A percentile compares a stretch with the other conserved stretches of the same genome.
These are phyloP conservation scores for Rhorus exstirpatorius DNA, from an alignment of 2,888 invertebrate species.

Conservation along the genomic window DNA sequence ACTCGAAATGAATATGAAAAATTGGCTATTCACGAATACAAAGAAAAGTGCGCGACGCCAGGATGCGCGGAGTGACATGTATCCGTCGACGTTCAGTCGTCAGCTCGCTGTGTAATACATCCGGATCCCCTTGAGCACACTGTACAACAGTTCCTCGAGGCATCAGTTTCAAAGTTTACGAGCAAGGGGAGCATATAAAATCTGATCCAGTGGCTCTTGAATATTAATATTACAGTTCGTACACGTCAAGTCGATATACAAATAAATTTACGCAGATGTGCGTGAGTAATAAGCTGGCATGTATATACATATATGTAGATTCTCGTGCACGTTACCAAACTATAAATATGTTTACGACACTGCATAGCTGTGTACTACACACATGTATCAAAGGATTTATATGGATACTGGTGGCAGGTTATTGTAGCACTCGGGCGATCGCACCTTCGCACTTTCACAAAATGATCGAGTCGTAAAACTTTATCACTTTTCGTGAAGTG, in stretches of 20 bases:
- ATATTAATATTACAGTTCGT: conserved; percentile 76
- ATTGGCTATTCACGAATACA: not conserved
- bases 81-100: conserved; percentile 28
- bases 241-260: conserved; percentile 44
- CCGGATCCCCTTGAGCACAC: conserved; percentile 47
- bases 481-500: too few relatives aligned
- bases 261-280: conserved; percentile 42
- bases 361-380: not conserved
- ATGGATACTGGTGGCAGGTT: too few relatives aligned
- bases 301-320: conserved; percentile 25
- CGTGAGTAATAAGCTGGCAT: conserved; percentile 18
- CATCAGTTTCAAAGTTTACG: conserved; percentile 76
- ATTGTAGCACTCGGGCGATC: too few relatives aligned
- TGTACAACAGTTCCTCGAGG: conserved; percentile 56
- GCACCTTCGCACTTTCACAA: too few relatives aligned
- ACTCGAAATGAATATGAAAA: conserved; percentile 1
- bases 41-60: conserved; percentile 7
- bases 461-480: too few relatives aligned
- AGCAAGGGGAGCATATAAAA: conserved; percentile 79
- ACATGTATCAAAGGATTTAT: not conserved
- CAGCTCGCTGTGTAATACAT: conserved; percentile 53
- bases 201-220: conserved; percentile 79
- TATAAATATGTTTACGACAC: conserved; percentile 62
- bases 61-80: conserved; percentile 5
- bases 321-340: conserved; percentile 39